phyloP scores from a whole-genome alignment of 2,888 invertebrate genomes.

The Leptodirus hochenwartii region DNA sequence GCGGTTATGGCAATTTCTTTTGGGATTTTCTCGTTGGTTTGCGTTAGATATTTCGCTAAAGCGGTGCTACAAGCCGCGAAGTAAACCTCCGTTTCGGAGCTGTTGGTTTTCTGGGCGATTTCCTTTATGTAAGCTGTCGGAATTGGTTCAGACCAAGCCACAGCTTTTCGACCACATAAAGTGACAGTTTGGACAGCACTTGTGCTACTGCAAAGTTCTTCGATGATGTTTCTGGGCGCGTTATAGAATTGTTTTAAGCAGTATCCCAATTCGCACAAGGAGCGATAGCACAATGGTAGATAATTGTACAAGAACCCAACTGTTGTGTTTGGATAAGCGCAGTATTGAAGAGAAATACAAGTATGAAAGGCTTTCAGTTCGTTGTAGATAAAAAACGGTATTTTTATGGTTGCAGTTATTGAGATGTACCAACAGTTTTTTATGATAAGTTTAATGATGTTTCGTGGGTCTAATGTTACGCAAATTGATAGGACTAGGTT shows the following conservation, averaged over 20 bases:
- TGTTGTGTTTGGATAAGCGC: conserved; percentile 22
- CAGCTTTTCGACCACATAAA: conserved; percentile 51
- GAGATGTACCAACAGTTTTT: conserved; percentile 21
- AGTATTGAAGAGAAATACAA: conserved; percentile 21
- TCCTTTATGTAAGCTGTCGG: conserved; percentile 35
- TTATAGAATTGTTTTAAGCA: conserved; percentile 26
- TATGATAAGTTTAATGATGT: conserved; percentile 21
- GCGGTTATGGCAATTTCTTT: conserved; percentile 43
- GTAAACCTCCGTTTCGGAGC: conserved; percentile 43
- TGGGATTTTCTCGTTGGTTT: conserved; percentile 30
- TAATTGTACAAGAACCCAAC: conserved; percentile 25
- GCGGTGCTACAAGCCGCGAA: conserved; percentile 43
- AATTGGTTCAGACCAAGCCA: conserved; percentile 51
- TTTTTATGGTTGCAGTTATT: conserved; percentile 14
- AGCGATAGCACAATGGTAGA: conserved; percentile 27
- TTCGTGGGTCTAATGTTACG: conserved; percentile 28
- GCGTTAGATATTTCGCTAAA: conserved; percentile 42
- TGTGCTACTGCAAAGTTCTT: conserved; percentile 39
- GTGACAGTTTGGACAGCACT: conserved; percentile 39
- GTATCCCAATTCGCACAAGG: conserved; percentile 26
- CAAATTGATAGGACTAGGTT: conserved; percentile 24
- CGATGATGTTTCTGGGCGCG: conserved; percentile 33
- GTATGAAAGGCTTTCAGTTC: conserved; percentile 28
- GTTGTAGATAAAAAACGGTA: conserved; percentile 24
- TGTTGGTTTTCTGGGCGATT: conserved; percentile 38